Conservation (phyloP, 1,140 invertebrate genomes). For the Drosophila nigrodunni region DNA sequence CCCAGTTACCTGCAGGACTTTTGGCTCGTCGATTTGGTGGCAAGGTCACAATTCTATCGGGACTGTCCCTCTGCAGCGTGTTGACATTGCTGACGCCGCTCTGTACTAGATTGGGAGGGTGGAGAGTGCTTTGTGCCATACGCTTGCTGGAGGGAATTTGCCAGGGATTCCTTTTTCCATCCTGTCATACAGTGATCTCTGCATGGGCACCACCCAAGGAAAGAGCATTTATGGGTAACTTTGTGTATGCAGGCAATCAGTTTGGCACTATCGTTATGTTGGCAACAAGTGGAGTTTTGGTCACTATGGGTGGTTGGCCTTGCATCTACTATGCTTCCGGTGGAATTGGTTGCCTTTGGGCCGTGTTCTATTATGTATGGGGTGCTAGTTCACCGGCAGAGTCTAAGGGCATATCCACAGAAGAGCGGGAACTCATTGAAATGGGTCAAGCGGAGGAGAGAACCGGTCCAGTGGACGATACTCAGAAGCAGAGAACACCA, state of each 20-base stretch:
- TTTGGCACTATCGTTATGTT: conserved; percentile 90
- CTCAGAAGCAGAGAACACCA: conserved; percentile 84
- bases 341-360: conserved; percentile 87
- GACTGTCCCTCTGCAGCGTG: conserved; percentile 71
- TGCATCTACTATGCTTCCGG: conserved; percentile 91
- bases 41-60: conserved; percentile 75
- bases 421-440: conserved; percentile 88
- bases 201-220: conserved; percentile 89
- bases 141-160: conserved; percentile 90
- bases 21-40: conserved; percentile 88
- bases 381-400: conserved; percentile 88
- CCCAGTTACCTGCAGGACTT: conserved; percentile 88
- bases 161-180: conserved; percentile 92
- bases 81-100: conserved; percentile 84
- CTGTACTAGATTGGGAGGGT: conserved; percentile 84
- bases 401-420: conserved; percentile 86
- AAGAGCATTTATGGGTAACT: conserved; percentile 86
- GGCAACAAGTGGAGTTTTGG: conserved; percentile 88
- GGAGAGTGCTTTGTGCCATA: conserved; percentile 86
- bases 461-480: background rate
- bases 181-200: conserved; percentile 90
- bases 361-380: conserved; percentile 87
- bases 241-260: conserved; percentile 87
- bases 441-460: conserved; percentile 14
- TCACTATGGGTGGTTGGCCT: conserved; percentile 89